Evolutionary conservation across 2,797 vertebrate genomes (phyloP).

Genomic region (Limnodromus scolopaceus): DNA sequence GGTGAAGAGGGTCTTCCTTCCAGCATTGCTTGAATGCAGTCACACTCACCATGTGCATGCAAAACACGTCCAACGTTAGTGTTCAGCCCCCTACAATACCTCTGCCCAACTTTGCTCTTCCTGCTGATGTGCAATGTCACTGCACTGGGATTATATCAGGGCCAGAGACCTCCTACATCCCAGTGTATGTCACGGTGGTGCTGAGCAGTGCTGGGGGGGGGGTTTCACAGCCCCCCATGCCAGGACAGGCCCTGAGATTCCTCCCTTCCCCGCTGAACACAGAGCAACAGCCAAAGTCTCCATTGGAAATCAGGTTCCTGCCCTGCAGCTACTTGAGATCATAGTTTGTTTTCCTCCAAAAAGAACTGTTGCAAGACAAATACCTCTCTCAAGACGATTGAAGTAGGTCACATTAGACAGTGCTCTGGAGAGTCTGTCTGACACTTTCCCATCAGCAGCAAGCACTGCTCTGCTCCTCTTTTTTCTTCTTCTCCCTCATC

Average conservation of each 20-base stretch:
- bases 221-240: neutral
- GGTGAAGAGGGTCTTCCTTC: neutral
- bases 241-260: neutral
- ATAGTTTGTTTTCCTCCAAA: constrained; percentile 62
- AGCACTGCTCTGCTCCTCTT: neutral
- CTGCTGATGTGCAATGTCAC: neutral
- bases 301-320: neutral
- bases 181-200: rapidly evolving
- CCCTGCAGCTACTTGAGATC: constrained; percentile 54
- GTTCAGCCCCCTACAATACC: neutral
- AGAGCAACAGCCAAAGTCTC: neutral
- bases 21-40: neutral
- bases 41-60: rapidly evolving
- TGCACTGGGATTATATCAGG: rapidly evolving
- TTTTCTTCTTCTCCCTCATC: neutral
- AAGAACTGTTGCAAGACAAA: constrained; percentile 67
- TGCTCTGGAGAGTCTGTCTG: constrained; percentile 25
- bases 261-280: neutral
- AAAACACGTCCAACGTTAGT: rapidly evolving
- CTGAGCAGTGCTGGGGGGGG: neutral
- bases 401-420: constrained; percentile 55
- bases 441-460: neutral
- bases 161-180: neutral
- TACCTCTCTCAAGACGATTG: constrained; percentile 18
- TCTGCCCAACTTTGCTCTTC: neutral